These are phyloP conservation scores for Bicyclus anynana DNA, from an alignment of 1,140 invertebrate species.

Conservation along the genomic window DNA sequence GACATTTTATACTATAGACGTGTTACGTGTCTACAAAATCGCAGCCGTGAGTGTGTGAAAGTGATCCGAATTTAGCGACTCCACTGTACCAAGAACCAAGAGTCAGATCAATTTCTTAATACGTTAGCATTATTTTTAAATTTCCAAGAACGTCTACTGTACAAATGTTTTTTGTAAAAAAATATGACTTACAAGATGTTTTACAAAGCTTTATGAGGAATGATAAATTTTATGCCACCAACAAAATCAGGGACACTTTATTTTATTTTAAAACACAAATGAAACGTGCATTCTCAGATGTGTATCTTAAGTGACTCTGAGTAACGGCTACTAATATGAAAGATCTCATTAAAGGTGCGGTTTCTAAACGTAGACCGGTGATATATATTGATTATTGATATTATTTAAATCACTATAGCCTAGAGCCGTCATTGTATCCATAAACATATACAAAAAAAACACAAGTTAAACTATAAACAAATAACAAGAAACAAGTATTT, in stretches of 20 bases:
- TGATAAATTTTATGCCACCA: conserved; percentile 12
- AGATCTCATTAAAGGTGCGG: conserved; percentile 19
- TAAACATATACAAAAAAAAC: too few species aligned
- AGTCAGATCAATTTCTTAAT: too few species aligned
- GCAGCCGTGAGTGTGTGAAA: too few species aligned
- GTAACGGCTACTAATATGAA: conserved; percentile 20
- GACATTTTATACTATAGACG: too few species aligned
- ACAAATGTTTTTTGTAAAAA: too few species aligned
- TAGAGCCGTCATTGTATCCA: too few species aligned
- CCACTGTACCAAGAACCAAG: too few species aligned
- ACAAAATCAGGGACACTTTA: conserved; percentile 16
- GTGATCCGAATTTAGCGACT: too few species aligned
- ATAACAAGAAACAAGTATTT: too few species aligned
- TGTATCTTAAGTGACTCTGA: conserved; percentile 22
- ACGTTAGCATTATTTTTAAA: not conserved
- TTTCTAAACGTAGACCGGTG: not conserved
- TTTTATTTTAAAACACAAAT: conserved; percentile 22
- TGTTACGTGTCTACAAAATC: too few species aligned
- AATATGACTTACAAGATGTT: conserved; percentile 13
- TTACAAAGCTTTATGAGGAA: conserved; percentile 15
- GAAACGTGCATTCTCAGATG: conserved; percentile 15
- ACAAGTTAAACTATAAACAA: too few species aligned
- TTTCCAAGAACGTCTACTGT: conserved; percentile 1
- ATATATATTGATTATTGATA: not conserved
- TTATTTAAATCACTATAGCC: too few species aligned